phyloP scores from a whole-genome alignment of 2,888 invertebrate genomes.

The Drosophila mimica region DNA sequence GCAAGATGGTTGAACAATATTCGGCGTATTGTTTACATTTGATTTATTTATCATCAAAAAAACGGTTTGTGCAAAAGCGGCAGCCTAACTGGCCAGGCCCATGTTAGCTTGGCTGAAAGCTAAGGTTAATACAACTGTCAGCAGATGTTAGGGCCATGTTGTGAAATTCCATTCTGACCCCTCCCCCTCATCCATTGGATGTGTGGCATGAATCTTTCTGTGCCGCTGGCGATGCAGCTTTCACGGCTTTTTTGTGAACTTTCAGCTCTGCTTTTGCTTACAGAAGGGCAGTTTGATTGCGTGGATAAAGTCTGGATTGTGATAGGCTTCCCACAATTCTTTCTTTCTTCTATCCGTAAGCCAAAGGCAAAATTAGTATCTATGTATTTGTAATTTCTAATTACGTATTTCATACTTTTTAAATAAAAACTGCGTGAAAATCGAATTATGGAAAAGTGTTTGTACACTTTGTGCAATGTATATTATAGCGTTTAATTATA shows the following conservation, averaged over 20 bases:
- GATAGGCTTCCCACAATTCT: not conserved
- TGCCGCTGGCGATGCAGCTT: constrained; percentile 42
- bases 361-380: constrained; percentile 15
- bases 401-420: constrained; percentile 14
- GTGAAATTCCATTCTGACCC: not conserved
- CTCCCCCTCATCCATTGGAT: not conserved
- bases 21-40: no score
- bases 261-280: constrained; percentile 4
- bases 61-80: not conserved
- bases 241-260: not conserved
- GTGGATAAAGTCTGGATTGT: not conserved
- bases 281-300: not conserved
- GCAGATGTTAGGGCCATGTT: constrained; percentile 33
- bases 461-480: constrained; percentile 32
- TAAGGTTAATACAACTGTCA: constrained; percentile 57
- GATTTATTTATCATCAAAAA: no score
- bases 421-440: constrained; percentile 3
- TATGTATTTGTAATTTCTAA: constrained; percentile 26
- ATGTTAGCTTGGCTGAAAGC: constrained; percentile 27
- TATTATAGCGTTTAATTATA: constrained; percentile 42
- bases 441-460: constrained; percentile 31
- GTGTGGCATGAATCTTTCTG: constrained; percentile 8
- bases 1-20: constrained; percentile 8
- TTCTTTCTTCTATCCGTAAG: not conserved
- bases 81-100: constrained; percentile 18